These are phyloP conservation scores for Prosapia bicincta DNA, from an alignment of 2,888 invertebrate genomes.

Conservation along the genomic window DNA sequence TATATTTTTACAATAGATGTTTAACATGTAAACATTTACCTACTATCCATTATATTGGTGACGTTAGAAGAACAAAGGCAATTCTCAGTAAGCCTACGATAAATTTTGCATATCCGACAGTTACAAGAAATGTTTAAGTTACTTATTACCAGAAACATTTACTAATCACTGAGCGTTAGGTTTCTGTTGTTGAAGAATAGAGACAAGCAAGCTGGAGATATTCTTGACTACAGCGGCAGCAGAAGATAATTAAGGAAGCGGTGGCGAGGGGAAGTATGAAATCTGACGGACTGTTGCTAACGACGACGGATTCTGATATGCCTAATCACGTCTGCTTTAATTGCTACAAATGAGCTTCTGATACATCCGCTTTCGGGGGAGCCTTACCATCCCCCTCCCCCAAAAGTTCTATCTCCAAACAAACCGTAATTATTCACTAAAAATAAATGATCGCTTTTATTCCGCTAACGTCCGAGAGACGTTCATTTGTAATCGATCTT, in stretches of 20 bases:
- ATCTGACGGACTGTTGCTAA: background rate
- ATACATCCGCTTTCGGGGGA: background rate
- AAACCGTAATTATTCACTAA: background rate
- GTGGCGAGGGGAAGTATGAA: background rate
- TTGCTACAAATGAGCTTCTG: conserved; percentile 2
- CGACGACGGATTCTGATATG: background rate
- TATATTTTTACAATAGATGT: too few relatives aligned
- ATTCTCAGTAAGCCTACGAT: too few relatives aligned
- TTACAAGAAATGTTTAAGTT: too few relatives aligned
- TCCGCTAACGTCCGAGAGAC: background rate
- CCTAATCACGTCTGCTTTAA: background rate
- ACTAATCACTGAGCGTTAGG: too few relatives aligned
- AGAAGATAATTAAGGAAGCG: background rate
- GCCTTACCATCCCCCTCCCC: background rate
- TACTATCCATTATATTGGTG: too few relatives aligned
- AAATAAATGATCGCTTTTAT: background rate
- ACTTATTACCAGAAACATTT: too few relatives aligned
- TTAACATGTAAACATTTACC: too few relatives aligned
- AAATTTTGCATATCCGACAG: too few relatives aligned
- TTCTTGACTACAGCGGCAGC: background rate
- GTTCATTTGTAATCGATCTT: too few relatives aligned
- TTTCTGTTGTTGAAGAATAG: too few relatives aligned
- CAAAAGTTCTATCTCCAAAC: background rate
- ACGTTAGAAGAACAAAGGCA: too few relatives aligned
- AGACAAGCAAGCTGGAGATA: background rate